Base-by-base conservation (phyloP, 2,113 vertebrate genomes). In the Macrotis lagotis region DNA sequence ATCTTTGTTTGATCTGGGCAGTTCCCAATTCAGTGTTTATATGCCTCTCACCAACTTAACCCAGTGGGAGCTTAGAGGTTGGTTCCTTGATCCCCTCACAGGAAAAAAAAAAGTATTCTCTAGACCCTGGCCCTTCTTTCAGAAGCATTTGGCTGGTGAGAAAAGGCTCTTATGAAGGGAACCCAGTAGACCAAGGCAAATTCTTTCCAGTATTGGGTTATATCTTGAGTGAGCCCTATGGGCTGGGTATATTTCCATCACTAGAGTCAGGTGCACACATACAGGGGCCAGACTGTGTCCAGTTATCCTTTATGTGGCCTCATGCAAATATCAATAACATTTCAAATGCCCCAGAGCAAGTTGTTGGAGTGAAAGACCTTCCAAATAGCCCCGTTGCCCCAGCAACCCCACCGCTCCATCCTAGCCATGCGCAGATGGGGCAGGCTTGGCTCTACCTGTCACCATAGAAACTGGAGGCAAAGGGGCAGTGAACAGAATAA, bases 401-500 rank as follows among this genome's bases (percentile, higher is more conserved):
- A 98, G 97, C 98, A 98, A 98, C 98, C 98, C 89, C 94, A 91
- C 96, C 97, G 96, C 95, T 94, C 28, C 90, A 95, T 95, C 95
- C 96, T 92, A 97, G 98, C 96, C 97, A 95, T 44, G 66, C 96
- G 96, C 96, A 98, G 95, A 96, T 0, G 19, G 89, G 94, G 94
- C 92, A 97, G 97, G 97, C 98, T 95, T 93, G 94, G 97, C 97
- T 97, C 94, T 97, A 96, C 97, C 96, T 83, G 97, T 98, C 97
- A 96, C 97, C 98, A 98, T 97, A 97, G 98, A 97, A 98, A 98
- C 98, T 89, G 98, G 96, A 98, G 97, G 97, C 91, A 12, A 91
- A 96, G 97, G 98, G 98, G 98, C 97, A 98, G 98, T 98, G 98
- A 98, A 98, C 97, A 95, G 98, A 98, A 98, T 98, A 98, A 97